Conservation (phyloP, 1,140 invertebrate species). For the Stratiolaelaps scimitus region DNA sequence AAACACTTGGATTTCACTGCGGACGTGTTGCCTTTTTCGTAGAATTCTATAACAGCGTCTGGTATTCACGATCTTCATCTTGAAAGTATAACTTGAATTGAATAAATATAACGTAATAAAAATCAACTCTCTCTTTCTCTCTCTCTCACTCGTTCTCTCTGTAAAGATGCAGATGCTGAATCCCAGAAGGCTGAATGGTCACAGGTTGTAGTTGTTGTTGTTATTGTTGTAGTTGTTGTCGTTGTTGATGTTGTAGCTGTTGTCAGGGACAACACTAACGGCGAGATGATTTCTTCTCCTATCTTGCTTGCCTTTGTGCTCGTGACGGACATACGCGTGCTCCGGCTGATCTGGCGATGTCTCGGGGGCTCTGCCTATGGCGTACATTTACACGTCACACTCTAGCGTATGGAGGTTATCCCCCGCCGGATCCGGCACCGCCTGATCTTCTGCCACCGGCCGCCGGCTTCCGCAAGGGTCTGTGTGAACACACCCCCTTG, state of each 20-base stretch:
- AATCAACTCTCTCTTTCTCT: no score
- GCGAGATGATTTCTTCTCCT: constrained; percentile 20
- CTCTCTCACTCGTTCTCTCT: no score
- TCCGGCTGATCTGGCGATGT: background rate
- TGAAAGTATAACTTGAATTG: no score
- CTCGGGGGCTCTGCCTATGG: background rate
- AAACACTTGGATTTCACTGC: no score
- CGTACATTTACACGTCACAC: background rate
- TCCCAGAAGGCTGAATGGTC: no score
- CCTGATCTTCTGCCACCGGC: constrained; percentile 50
- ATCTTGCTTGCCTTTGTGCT: background rate
- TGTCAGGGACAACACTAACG: background rate
- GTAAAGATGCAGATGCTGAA: no score
- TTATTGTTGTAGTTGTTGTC: background rate
- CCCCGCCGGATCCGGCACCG: constrained; percentile 64
- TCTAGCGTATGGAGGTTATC: constrained; percentile 63
- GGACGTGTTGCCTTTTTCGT: no score
- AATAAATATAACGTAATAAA: no score
- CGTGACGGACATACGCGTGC: background rate
- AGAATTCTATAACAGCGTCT: no score
- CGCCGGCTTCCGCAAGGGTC: constrained; percentile 24
- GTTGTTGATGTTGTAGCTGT: no score
- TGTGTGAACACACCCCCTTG: background rate
- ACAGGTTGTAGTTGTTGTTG: no score
- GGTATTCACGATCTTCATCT: no score